phyloP scores from a whole-genome alignment of 2,888 invertebrate species.

The Gymnocheta viridis region DNA sequence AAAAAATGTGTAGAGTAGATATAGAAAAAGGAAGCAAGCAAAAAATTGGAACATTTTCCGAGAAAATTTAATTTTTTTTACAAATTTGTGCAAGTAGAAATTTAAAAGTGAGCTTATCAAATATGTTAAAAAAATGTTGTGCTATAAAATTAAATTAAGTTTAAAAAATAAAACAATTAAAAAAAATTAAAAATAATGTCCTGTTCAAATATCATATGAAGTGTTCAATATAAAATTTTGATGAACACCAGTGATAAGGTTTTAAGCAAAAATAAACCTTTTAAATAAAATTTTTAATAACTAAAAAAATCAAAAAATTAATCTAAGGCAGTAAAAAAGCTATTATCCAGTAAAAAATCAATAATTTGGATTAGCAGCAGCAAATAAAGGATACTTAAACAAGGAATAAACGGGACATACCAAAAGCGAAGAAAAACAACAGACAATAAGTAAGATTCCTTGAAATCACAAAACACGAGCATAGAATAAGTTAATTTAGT shows the following conservation, averaged over 20 bases:
- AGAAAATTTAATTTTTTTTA: slow-evolving; percentile 26
- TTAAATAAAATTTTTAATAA: slow-evolving; percentile 28
- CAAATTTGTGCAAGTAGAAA: slow-evolving; percentile 8
- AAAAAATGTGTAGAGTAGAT: slow-evolving; percentile 56
- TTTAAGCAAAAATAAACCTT: slow-evolving; percentile 4
- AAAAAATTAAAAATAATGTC: background rate
- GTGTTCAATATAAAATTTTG: slow-evolving; percentile 34
- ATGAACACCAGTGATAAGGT: background rate
- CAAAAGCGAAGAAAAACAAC: background rate
- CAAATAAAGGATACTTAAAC: slow-evolving; percentile 64
- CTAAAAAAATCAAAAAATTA: background rate
- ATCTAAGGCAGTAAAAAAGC: background rate
- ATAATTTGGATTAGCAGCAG: slow-evolving; percentile 79
- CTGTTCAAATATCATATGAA: slow-evolving; percentile 14
- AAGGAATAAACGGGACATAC: slow-evolving; percentile 64
- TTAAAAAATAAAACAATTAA: background rate
- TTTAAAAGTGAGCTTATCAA: background rate
- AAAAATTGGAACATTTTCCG: slow-evolving; percentile 60
- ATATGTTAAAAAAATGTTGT: background rate
- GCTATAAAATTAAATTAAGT: background rate
- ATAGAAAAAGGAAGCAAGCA: slow-evolving; percentile 60
- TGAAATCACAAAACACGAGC: background rate
- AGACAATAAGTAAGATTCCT: slow-evolving; percentile 57
- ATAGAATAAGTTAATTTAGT: background rate
- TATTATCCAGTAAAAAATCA: slow-evolving; percentile 74